Evolutionary conservation across 2,113 vertebrate genomes (phyloP).

Genomic region (Nymphicus hollandicus): DNA sequence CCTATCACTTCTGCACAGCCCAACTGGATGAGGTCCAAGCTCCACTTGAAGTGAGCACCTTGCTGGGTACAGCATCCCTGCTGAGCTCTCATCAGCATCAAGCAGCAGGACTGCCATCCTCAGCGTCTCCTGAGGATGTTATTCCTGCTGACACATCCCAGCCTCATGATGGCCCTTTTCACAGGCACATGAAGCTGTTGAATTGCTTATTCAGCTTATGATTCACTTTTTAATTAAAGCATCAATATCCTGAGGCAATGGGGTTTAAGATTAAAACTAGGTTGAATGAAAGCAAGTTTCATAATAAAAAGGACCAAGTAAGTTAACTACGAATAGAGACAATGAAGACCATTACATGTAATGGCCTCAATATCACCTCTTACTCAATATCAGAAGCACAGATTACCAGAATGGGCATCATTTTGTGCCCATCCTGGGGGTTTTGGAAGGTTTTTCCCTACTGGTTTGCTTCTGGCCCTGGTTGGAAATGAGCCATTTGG

Average conservation of each 20-base stretch:
- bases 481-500: neutral
- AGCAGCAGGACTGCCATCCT: neutral
- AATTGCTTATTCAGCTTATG: neutral
- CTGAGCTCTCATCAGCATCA: slow-evolving; percentile 10
- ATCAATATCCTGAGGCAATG: neutral
- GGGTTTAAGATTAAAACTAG: neutral
- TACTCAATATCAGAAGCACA: neutral
- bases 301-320: neutral
- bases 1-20: neutral
- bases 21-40: neutral
- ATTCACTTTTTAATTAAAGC: slow-evolving; percentile 1
- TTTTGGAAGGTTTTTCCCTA: neutral
- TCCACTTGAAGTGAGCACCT: neutral
- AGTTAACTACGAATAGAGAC: neutral
- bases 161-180: neutral
- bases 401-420: neutral
- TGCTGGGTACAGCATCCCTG: neutral
- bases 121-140: neutral
- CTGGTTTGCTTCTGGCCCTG: neutral
- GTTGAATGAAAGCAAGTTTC: neutral
- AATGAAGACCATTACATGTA: neutral
- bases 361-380: neutral
- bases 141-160: neutral
- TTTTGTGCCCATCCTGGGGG: neutral
- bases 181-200: neutral